These are phyloP conservation scores for Heliconius himera DNA, from an alignment of 1,140 invertebrate species.

Conservation along the genomic window DNA sequence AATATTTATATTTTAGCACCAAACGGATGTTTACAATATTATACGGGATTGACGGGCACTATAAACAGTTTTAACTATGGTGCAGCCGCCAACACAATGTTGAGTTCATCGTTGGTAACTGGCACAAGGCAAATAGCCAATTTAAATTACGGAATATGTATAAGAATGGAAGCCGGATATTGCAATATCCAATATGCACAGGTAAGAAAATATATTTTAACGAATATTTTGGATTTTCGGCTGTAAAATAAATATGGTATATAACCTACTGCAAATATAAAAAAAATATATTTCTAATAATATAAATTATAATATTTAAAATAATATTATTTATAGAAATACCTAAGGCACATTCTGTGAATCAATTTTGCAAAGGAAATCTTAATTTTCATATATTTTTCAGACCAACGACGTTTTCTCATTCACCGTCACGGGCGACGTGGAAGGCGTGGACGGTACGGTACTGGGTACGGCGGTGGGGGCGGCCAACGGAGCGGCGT, in stretches of 20 bases:
- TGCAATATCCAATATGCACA: conserved; percentile 86
- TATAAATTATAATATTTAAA: too few relatives aligned
- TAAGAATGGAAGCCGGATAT: conserved; percentile 85
- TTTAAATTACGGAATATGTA: conserved; percentile 89
- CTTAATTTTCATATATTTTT: conserved; percentile 10
- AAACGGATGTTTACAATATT: conserved; percentile 91
- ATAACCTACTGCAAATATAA: too few relatives aligned
- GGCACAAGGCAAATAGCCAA: conserved; percentile 89
- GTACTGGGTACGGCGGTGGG: conserved; percentile 80
- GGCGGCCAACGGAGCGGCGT: conserved; percentile 82
- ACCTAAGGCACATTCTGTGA: too few relatives aligned
- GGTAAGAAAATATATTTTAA: conserved; percentile 40
- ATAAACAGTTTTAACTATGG: conserved; percentile 91
- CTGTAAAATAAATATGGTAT: too few relatives aligned
- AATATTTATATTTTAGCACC: conserved; percentile 85
- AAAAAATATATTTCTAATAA: too few relatives aligned
- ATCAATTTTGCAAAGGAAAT: too few relatives aligned
- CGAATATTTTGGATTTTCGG: too few relatives aligned
- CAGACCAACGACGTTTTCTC: conserved; percentile 82
- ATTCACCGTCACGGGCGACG: conserved; percentile 87
- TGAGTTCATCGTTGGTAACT: conserved; percentile 65
- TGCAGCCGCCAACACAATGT: conserved; percentile 80
- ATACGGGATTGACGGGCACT: conserved; percentile 83
- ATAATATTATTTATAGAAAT: too few relatives aligned
- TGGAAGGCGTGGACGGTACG: conserved; percentile 81